Base-by-base conservation (phyloP, 1,140 invertebrate species). In the Philotrypesis tridentata region DNA sequence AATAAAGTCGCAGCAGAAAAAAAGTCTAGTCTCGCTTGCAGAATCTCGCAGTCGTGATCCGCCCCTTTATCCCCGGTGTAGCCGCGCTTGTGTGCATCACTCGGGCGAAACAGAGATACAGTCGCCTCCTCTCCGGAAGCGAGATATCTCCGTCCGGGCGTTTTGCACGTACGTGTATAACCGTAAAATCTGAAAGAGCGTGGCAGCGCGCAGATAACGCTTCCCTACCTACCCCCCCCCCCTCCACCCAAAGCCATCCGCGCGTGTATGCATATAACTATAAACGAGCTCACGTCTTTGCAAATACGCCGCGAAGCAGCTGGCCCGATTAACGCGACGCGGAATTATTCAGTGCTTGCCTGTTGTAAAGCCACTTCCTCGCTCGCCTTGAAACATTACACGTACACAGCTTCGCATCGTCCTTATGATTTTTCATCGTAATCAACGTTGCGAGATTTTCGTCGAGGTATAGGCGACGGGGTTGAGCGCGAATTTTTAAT, bases 141-240 rank as follows among this genome's bases (percentile, higher is more conserved):
- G 8, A 86, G 83, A 85, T 86, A 84, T 84, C 11, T 25, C n/a
- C 83, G 48, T 55, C 83, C 3, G 14, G n/a, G 67, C 82, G 75
- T 78, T 86, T 82, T 83, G 79, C 76, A 83, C 83, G 83, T 84
- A 84, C 78, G 73, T 81, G 82, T 78, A 78, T 78, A 82, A 83
- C 83, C 79, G 75, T 87, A 86, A 87, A 86, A 86, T 86, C 82
- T 84, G 84, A 85, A 87, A 86, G 27, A 75, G 79, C 81, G 77
- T 78, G 82, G 78, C 76, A 73, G 31, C 76, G 72, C 17, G 79
- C 68, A 78, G 83, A 87, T 87, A 86, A 84, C 83, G 80, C 78
- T 84, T 76, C 78, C 27, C 48, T 37, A 75, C 23, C 21, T 78
- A n/a, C n/a, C n/a, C n/a, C n/a, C n/a, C n/a, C n/a, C n/a, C n/a